phyloP scores from a whole-genome alignment of 2,797 vertebrate species.

The Australoheros facetus region DNA sequence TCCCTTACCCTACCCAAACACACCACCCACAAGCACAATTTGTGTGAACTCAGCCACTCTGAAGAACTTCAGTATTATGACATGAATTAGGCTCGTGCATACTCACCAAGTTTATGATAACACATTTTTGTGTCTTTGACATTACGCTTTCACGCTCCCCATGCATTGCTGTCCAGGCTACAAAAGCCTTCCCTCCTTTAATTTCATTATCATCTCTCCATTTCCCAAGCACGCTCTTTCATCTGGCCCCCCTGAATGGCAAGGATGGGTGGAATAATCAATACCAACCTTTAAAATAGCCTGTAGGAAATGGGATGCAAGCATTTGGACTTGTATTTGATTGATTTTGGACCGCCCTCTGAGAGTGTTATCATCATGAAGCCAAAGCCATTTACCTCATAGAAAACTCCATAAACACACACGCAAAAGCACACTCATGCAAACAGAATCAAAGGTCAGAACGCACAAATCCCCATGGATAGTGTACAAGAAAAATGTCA shows the following conservation, averaged over 20 bases:
- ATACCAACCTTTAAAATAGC: conserved; percentile 70
- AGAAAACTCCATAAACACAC: conserved; percentile 23
- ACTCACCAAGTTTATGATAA: conserved; percentile 4
- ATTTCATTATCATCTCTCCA: conserved; percentile 76
- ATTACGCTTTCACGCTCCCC: conserved; percentile 48
- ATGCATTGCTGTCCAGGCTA: conserved; percentile 55
- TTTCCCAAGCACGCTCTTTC: conserved; percentile 69
- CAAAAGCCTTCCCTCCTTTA: conserved; percentile 58
- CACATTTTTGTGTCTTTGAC: conserved; percentile 42
- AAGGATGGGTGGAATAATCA: conserved; percentile 72
- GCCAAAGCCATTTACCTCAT: conserved; percentile 45
- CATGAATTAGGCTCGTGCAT: conserved; percentile 22
- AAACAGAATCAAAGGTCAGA: conserved; percentile 43
- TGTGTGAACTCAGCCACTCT: background rate
- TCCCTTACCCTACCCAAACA: background rate
- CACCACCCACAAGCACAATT: background rate
- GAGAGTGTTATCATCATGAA: conserved; percentile 71
- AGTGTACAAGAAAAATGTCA: conserved; percentile 53
- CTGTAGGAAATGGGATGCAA: conserved; percentile 59
- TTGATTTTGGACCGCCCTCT: conserved; percentile 69
- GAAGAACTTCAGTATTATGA: conserved; percentile 4
- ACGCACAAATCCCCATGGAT: conserved; percentile 40
- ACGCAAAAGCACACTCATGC: background rate
- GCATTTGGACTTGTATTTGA: conserved; percentile 70
- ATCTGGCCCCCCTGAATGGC: conserved; percentile 48